Evolutionary conservation across 2,113 vertebrate species (phyloP), one percentile per base, ranked within the genome.

Genomic region (Furnarius figulus): DNA sequence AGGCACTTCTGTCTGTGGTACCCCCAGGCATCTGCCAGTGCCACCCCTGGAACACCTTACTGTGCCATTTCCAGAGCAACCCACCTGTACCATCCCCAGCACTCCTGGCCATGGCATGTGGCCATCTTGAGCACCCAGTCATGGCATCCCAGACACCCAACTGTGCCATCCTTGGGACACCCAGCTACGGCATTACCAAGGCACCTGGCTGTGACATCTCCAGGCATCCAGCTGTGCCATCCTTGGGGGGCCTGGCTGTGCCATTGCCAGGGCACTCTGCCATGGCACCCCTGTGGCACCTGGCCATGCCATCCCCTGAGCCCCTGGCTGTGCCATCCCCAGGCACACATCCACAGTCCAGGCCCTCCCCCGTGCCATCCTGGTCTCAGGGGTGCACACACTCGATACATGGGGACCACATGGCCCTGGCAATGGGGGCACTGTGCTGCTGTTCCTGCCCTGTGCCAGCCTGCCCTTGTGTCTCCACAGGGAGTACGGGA

Each of bases 401-500:
- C 20, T 12, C 11, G 12, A 9, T 47, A 5, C 5, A 0, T 0
- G 1, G 28, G 37, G 46, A 39, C 30, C 42, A n/a, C 50, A 5
- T 0, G 0, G 49, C 46, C 68, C 70, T 2, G 3, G 58, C 40
- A 7, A 0, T 0, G 46, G 9, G 59, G 35, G 56, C 47, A 40
- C 27, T 0, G 0, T n/a, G 8, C 14, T 4, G 3, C 2, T 2
- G 28, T 46, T 22, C 42, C 4, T 0, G 25, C 53, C 5, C 24
- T 0, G 0, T 59, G 40, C 58, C 74, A 40, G 5, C 49, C 14
- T 81, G 70, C 42, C 28, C 1, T 0, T 17, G 4, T 97, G 44
- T 95, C 79, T 91, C 89, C 62, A 5, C 97, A 99, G 99, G 98
- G 99, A 99, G 97, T 99, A 99, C 47, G 99, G 99, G 83, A 99